Percentiles rank a stretch among this genome's conserved stretches.
phyloP scores from a whole-genome alignment of 2,888 invertebrate species.

The Brachyptera risi region DNA sequence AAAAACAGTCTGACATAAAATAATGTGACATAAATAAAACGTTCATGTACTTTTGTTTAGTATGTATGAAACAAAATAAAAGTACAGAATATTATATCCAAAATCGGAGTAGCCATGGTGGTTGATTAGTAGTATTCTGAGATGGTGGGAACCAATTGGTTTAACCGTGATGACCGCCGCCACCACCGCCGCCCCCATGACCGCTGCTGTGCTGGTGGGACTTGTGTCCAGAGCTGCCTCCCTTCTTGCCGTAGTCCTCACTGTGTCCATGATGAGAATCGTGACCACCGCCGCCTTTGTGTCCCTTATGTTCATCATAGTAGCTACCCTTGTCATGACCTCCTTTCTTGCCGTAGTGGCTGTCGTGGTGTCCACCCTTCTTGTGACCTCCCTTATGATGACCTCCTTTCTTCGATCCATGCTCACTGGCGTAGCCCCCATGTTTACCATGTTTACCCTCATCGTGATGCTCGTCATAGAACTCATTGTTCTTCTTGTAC shows the following conservation, averaged over 20 bases:
- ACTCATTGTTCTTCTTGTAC: constrained; percentile 80
- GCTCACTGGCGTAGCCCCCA: constrained; percentile 69
- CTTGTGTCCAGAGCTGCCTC: constrained; percentile 66
- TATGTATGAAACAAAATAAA: not conserved
- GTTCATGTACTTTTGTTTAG: not conserved
- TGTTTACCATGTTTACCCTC: constrained; percentile 78
- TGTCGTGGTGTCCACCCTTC: constrained; percentile 69
- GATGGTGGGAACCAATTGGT: no score
- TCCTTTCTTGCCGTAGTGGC: constrained; percentile 76
- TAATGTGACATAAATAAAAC: not conserved
- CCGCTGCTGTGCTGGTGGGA: constrained; percentile 62
- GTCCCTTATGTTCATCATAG: constrained; percentile 73
- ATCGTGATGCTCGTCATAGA: constrained; percentile 81
- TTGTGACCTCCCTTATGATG: constrained; percentile 78
- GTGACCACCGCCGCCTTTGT: constrained; percentile 73
- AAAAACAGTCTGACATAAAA: not conserved
- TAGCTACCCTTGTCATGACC: constrained; percentile 76
- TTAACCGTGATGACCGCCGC: constrained; percentile 16
- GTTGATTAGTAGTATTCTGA: not conserved
- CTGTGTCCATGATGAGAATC: constrained; percentile 72
- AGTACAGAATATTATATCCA: not conserved
- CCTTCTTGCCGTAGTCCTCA: constrained; percentile 72
- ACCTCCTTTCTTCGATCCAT: constrained; percentile 77
- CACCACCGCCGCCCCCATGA: constrained; percentile 33
- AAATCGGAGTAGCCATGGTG: not conserved